Conservation (phyloP, 2,113 vertebrate species). For the Periophthalmus modestus region DNA sequence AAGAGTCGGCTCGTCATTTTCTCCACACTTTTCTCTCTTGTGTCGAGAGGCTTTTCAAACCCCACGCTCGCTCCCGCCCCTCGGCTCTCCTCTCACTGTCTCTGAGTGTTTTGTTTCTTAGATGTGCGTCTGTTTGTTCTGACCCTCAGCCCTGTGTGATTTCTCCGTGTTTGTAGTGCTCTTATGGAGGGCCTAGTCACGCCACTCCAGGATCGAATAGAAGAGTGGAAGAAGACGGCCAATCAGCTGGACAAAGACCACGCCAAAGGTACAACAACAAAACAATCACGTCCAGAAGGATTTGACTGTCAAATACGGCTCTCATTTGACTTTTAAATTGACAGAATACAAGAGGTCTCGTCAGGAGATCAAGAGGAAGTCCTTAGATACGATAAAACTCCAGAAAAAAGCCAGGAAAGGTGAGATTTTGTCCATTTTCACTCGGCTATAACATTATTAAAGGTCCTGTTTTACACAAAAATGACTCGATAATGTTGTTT, state of each 20-base stretch:
- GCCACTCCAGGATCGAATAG: constrained; percentile 94
- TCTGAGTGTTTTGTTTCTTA: constrained; percentile 2
- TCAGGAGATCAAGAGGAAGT: constrained; percentile 98
- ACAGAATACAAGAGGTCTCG: constrained; percentile 96
- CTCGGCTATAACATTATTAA: neutral
- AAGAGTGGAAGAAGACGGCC: constrained; percentile 97
- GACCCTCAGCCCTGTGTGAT: constrained; percentile 2
- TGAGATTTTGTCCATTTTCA: constrained; percentile 50
- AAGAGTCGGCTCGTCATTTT: constrained; percentile 53
- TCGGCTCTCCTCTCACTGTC: constrained; percentile 30
- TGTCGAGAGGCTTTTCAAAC: constrained; percentile 6
- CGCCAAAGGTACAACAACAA: constrained; percentile 84
- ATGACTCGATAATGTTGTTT: too few species aligned
- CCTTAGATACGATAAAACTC: constrained; percentile 93
- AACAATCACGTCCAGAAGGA: neutral
- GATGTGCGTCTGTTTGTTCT: constrained; percentile 26
- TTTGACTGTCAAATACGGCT: neutral
- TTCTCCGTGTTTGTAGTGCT: constrained; percentile 70
- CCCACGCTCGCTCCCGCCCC: neutral
- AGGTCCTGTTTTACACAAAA: too few species aligned
- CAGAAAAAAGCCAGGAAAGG: constrained; percentile 99
- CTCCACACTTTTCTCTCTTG: constrained; percentile 13
- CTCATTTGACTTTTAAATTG: neutral
- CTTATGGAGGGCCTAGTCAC: constrained; percentile 96
- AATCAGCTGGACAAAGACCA: constrained; percentile 98